These are phyloP conservation scores for Zaprionus camerounensis DNA, from an alignment of 1,140 invertebrate genomes.

Conservation along the genomic window DNA sequence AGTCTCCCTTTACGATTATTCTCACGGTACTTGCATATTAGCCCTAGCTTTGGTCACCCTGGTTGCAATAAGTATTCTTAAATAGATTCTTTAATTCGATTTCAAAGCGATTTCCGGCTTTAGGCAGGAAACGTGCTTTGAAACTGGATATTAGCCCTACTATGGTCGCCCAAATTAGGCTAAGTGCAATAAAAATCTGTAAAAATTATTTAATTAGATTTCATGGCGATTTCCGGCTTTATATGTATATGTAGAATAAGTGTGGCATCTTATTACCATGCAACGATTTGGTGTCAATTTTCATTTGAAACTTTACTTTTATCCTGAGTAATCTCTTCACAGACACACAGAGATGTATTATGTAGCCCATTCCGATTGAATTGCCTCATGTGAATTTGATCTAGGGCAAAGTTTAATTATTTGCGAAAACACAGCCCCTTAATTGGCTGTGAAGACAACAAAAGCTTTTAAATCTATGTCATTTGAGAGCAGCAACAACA, in stretches of 20 bases:
- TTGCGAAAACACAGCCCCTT: constrained; percentile 19
- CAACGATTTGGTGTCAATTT: not conserved
- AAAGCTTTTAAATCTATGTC: constrained; percentile 3
- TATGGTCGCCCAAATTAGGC: not conserved
- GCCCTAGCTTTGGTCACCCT: not conserved
- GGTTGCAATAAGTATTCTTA: not conserved
- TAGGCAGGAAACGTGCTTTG: not conserved
- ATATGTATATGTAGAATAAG: not conserved
- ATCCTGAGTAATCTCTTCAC: too few species aligned
- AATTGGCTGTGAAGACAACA: constrained; percentile 24
- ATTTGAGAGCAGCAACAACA: constrained; percentile 16
- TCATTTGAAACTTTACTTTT: not conserved
- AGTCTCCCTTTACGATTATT: not conserved
- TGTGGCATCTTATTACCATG: too few species aligned
- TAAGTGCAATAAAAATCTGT: not conserved
- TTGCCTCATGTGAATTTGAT: not conserved
- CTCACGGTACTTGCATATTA: not conserved
- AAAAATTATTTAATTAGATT: not conserved
- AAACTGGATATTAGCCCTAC: not conserved
- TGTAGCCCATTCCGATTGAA: not conserved
- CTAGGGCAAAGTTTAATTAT: constrained; percentile 3
- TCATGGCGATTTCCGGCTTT: not conserved
- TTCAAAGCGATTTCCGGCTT: not conserved
- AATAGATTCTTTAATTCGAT: not conserved
- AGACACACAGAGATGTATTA: not conserved